Evolutionary conservation across 1,140 invertebrate species (phyloP), one percentile per base, ranked within the genome.

Genomic region (Drosophila prosaltans): DNA sequence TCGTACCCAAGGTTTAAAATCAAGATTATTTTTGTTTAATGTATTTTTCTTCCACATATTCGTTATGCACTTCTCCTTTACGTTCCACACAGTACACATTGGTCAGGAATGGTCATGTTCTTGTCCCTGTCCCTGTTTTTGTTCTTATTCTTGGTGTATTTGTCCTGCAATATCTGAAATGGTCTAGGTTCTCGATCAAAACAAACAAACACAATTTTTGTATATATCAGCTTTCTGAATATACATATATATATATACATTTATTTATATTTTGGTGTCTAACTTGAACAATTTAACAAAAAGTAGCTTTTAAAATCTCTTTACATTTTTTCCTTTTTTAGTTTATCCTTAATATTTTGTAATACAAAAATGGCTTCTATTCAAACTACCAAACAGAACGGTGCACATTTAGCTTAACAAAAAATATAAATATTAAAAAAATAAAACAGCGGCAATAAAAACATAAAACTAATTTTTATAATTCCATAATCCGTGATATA

Each of bases 1-100:
- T 61, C 32, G 72, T 64, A 81, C 67, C 43, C 55, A 76, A 86
- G 78, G 70, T 88, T 73, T 51, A 32, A 28, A 68, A 69, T 51
- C 73, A 59, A 73, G 74, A 61, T 88, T 64, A 43, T 70, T 76
- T 65, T 16, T 69, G 54, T 60, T 73, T 72, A 74, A 54, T 65
- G 43, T 51, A 40, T 72, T 69, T 73, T 75, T 78, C 30, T 39
- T 39, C 32, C 36, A 59, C 16, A 59, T 36, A 39, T 59, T 40
- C 8, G 36, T 59, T 40, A 21, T 55, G 75, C 75, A 78, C 72
- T 39, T 57, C 65, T 16, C 62, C 58, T 69, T 59, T 21, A 41
- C 21, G 48, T 69, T 65, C 65, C 61, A 39, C 57, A 36, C 39
- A 10, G 7, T 11, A 10, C 6, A 51, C 45, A 36, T 21, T 40